Percentiles rank a stretch among this genome's conserved stretches.
Conservation (phyloP, 2,797 vertebrate species). For the Pseudochaenichthys georgianus region DNA sequence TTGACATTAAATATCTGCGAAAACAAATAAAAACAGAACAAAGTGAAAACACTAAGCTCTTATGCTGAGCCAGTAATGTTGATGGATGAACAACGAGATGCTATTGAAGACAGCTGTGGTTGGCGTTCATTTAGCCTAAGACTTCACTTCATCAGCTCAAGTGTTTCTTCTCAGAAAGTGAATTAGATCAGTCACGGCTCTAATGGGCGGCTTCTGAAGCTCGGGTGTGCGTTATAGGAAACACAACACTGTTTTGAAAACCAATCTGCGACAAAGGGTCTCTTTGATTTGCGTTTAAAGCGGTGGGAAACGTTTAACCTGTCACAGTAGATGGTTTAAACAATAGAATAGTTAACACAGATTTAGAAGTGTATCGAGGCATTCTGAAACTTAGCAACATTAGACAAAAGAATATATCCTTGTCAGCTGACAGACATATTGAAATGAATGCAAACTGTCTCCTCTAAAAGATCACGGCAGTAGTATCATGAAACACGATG, state of each 20-base stretch:
- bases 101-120: constrained; percentile 6
- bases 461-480: not conserved
- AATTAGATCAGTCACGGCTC: constrained; percentile 19
- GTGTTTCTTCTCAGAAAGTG: constrained; percentile 14
- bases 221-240: constrained; percentile 23
- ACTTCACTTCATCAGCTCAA: constrained; percentile 12
- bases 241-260: constrained; percentile 30
- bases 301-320: constrained; percentile 27
- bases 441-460: constrained; percentile 6
- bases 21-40: not conserved
- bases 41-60: not conserved
- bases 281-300: constrained; percentile 21
- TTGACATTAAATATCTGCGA: constrained; percentile 12
- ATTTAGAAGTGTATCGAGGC: not conserved
- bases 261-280: not conserved
- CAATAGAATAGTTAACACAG: not conserved
- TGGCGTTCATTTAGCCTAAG: constrained; percentile 21
- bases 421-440: not conserved
- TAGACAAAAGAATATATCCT: not conserved
- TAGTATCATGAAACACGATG: not conserved
- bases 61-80: not conserved
- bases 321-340: not conserved
- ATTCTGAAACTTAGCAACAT: not conserved
- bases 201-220: constrained; percentile 21
- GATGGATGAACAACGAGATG: constrained; percentile 20